These are phyloP conservation scores for Oophaga sylvatica DNA, from an alignment of 2,797 vertebrate species.

Conservation along the genomic window DNA sequence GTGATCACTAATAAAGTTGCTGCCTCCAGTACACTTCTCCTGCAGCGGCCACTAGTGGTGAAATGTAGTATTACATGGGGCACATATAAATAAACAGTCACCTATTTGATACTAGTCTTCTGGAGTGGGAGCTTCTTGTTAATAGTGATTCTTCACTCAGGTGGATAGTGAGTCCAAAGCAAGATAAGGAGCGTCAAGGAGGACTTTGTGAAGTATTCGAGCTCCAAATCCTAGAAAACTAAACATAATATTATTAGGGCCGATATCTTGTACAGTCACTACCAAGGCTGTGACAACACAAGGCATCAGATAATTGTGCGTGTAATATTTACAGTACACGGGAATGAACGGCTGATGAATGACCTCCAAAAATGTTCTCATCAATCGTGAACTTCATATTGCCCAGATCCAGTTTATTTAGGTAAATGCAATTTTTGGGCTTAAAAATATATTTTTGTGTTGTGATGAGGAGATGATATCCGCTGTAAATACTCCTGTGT, in stretches of 20 bases:
- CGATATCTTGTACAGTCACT: neutral
- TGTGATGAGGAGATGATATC: neutral
- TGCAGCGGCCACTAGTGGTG: no score
- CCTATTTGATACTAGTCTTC: neutral
- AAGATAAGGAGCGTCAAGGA: neutral
- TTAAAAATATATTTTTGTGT: neutral
- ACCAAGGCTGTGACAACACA: neutral
- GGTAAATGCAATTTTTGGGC: neutral
- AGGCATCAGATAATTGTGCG: no score
- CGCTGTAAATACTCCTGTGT: neutral
- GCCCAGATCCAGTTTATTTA: neutral
- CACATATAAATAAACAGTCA: no score
- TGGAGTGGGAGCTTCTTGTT: neutral
- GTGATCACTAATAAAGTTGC: no score
- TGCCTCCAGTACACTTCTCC: no score
- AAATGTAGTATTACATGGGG: no score
- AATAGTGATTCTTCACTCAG: no score
- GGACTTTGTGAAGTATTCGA: neutral
- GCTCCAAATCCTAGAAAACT: neutral
- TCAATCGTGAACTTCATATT: neutral
- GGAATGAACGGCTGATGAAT: neutral
- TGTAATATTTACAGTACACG: neutral
- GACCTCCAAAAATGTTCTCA: neutral
- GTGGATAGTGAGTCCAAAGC: neutral
- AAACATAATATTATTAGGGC: neutral